Conservation (phyloP, 92 coral and sea anemone species). For the Epizoanthus scotinus region DNA sequence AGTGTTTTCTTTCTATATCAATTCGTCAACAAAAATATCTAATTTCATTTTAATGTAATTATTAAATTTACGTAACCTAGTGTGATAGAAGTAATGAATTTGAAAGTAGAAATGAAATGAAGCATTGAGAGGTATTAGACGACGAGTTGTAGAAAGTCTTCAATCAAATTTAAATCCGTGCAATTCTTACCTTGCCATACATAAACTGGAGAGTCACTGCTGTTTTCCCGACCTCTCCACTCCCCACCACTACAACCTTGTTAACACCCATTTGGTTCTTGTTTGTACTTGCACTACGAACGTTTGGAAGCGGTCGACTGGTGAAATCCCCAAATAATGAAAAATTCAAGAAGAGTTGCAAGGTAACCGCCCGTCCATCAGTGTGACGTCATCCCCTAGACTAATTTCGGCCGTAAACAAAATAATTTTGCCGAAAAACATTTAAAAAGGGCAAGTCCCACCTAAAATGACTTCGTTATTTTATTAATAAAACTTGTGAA, state of each 20-base stretch:
- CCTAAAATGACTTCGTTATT: too few species aligned
- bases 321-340: background rate
- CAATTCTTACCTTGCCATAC: conserved; percentile 92
- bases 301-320: conserved; percentile 38
- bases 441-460: too few species aligned
- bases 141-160: background rate
- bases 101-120: background rate
- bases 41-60: too few species aligned
- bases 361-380: conserved; percentile 36
- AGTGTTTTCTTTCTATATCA: too few species aligned
- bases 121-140: background rate
- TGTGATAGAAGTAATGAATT: background rate
- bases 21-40: too few species aligned
- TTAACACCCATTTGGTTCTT: conserved; percentile 97
- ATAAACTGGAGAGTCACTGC: conserved; percentile 96
- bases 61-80: background rate
- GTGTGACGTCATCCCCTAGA: conserved; percentile 12
- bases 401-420: too few species aligned
- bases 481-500: too few species aligned
- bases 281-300: conserved; percentile 75
- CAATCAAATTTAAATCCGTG: background rate
- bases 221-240: conserved; percentile 99
- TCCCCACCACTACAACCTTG: conserved; percentile 99
- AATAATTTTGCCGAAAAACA: too few species aligned
- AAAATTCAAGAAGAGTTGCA: background rate